Percentiles rank a stretch among this genome's conserved stretches.
Evolutionary conservation across 2,888 invertebrate genomes (phyloP).

Genomic region (Galerucella calmariensis): DNA sequence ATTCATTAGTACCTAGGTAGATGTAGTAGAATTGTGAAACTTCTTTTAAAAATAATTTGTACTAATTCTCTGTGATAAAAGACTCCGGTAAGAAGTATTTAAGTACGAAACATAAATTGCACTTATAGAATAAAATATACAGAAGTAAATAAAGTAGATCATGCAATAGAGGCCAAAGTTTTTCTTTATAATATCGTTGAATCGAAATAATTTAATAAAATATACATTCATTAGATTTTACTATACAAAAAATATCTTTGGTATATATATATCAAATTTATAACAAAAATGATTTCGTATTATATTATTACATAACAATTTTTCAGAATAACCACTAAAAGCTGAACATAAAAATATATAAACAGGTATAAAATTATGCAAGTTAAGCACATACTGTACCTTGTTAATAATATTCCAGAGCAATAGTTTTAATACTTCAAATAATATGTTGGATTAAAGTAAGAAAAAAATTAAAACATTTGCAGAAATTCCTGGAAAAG

Average conservation of each 20-base stretch:
- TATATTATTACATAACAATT: slow-evolving; percentile 52
- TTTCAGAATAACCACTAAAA: slow-evolving; percentile 48
- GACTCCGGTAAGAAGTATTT: slow-evolving; percentile 32
- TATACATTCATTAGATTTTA: slow-evolving; percentile 59
- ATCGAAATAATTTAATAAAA: slow-evolving; percentile 56
- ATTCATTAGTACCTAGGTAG: no score
- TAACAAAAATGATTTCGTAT: slow-evolving; percentile 57
- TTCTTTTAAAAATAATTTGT: background rate
- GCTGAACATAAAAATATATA: slow-evolving; percentile 16
- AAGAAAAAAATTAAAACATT: background rate
- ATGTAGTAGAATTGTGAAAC: no score
- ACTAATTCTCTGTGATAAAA: slow-evolving; percentile 1
- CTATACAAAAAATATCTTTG: slow-evolving; percentile 65
- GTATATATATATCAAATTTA: slow-evolving; percentile 62
- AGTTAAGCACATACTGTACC: background rate
- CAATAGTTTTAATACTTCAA: background rate
- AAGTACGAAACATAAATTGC: slow-evolving; percentile 53
- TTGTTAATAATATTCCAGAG: background rate
- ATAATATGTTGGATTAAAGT: background rate
- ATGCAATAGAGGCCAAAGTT: slow-evolving; percentile 44
- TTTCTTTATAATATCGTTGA: slow-evolving; percentile 50
- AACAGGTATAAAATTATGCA: background rate
- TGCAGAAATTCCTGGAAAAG: background rate
- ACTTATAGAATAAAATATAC: slow-evolving; percentile 43
- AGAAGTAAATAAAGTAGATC: slow-evolving; percentile 39